These are phyloP conservation scores for Alethe castanea DNA, from an alignment of 2,113 vertebrate species.

Conservation along the genomic window DNA sequence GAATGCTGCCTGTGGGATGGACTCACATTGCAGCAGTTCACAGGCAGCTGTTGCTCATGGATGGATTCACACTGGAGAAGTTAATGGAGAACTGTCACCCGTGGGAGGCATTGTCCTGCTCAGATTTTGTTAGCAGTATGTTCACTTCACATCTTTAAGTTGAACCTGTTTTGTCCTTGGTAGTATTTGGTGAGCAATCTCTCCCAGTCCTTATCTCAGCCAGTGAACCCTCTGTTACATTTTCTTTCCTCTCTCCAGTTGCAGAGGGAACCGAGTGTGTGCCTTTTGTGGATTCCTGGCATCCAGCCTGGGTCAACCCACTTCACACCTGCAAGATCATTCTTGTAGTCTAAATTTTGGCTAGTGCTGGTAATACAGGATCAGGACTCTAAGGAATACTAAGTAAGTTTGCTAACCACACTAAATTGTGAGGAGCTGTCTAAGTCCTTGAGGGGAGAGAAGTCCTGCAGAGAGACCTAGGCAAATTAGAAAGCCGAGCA, in stretches of 20 bases:
- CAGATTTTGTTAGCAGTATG: too few species aligned
- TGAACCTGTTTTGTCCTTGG: background rate
- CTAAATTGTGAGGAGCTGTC: background rate
- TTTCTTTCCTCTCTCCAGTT: background rate
- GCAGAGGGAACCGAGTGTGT: background rate
- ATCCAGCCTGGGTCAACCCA: background rate
- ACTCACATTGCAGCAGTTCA: too few species aligned
- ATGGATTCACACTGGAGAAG: too few species aligned
- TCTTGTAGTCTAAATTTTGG: background rate
- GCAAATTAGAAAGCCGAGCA: background rate
- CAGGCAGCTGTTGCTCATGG: too few species aligned
- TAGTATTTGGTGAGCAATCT: too few species aligned
- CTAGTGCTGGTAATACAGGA: background rate
- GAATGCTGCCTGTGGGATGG: too few species aligned
- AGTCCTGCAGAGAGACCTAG: background rate
- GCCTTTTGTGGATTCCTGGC: background rate
- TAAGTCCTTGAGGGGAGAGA: background rate
- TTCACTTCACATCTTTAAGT: background rate
- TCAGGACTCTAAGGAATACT: background rate
- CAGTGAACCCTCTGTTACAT: background rate
- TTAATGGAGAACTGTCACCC: too few species aligned
- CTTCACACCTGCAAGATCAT: background rate
- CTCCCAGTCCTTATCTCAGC: background rate
- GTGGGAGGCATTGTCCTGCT: too few species aligned
- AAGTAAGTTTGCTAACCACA: background rate